Conservation (phyloP, 2,888 invertebrate genomes). For the Lithophane semibrunnea region DNA sequence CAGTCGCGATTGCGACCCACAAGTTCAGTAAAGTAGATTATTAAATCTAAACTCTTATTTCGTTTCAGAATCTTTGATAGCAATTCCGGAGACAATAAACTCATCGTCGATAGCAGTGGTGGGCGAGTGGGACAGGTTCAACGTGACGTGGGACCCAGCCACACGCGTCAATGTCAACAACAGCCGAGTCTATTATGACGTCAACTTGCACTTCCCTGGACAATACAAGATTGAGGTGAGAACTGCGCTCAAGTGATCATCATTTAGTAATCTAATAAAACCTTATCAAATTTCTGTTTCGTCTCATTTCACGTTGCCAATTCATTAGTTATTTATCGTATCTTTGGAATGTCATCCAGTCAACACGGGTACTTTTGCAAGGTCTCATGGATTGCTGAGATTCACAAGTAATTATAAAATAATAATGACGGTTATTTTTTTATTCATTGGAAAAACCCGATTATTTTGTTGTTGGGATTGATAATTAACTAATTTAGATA, state of each 20-base stretch:
- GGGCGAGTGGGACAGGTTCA: slow-evolving; percentile 95
- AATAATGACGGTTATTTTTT: not conserved
- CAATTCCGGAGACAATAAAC: slow-evolving; percentile 94
- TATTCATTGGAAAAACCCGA: not conserved
- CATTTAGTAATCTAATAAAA: slow-evolving; percentile 28
- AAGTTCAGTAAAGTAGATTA: not conserved
- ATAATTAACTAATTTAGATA: not conserved
- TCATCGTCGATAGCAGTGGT: slow-evolving; percentile 92
- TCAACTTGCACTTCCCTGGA: slow-evolving; percentile 91
- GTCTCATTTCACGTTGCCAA: slow-evolving; percentile 27
- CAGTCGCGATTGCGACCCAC: not conserved
- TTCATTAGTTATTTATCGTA: not conserved
- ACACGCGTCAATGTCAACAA: slow-evolving; percentile 95
- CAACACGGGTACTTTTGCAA: not conserved
- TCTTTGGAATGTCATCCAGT: not conserved
- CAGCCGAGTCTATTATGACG: slow-evolving; percentile 95
- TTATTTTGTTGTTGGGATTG: not conserved
- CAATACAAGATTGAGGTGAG: slow-evolving; percentile 91
- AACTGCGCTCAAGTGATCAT: not conserved
- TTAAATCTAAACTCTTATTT: not conserved
- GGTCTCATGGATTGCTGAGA: not conserved
- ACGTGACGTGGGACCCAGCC: slow-evolving; percentile 95
- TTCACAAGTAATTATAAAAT: slow-evolving; percentile 5
- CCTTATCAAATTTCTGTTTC: slow-evolving; percentile 16
- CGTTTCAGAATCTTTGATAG: slow-evolving; percentile 88